Evolutionary conservation across 2,113 vertebrate species (phyloP), one percentile per base, ranked within the genome.

Genomic region (Cyprinodon tularosa): DNA sequence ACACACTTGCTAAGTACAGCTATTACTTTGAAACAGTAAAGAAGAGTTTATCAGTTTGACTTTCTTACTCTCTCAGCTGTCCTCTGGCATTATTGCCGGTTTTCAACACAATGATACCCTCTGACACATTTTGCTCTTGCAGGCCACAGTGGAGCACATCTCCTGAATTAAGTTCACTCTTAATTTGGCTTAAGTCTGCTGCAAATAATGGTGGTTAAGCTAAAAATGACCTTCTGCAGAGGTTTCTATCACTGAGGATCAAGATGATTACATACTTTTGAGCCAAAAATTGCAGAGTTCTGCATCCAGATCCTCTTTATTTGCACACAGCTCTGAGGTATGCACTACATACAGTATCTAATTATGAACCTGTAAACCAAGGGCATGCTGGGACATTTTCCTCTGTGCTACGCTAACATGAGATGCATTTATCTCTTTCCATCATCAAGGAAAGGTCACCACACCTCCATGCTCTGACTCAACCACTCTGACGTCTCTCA

Each of bases 181-280:
- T 22, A 29, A n/a, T 76, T 53, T 36, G 4, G 39, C 12, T 0
- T 22, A 38, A 22, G 38, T 67, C 59, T 60, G 62, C 66, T 67
- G 17, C 66, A 66, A 4, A 1, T 78, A 50, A 78, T 82, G 64
- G 3, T 20, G 74, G 20, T 67, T 83, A 53, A 36, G 61, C 39
- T 11, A 83, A 15, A 68, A 78, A 72, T 66, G 5, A 81, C 47
- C 44, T 38, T 45, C 22, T 53, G 1, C 48, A 20, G 39, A 45
- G n/a, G 14, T 74, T 74, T 14, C 40, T 78, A 71, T 69, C 78
- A 76, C 79, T 75, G 42, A 67, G 37, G 68, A 22, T 5, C 13
- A 20, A 67, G 67, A 53, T 88, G 74, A 90, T 90, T 78, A 80
- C 73, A 86, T 71, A 75, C 69, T 48, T 69, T 0, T 40, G 66